Conservation (phyloP, 2,888 invertebrate species). For the Trachelus troglodyta region DNA sequence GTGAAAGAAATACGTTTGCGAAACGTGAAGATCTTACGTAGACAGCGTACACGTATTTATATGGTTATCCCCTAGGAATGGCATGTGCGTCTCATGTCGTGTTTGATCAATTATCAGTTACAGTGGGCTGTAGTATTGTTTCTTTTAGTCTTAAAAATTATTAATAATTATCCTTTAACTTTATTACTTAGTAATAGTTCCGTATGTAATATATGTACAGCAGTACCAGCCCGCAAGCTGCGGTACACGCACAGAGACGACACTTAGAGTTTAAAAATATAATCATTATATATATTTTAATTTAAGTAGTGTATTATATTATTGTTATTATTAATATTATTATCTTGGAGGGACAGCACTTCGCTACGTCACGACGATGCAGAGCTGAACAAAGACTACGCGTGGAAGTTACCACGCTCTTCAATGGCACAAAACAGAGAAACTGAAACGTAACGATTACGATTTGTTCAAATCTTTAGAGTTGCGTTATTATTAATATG, state of each 20-base stretch:
- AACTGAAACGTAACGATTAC: not conserved
- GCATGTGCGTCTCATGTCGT: conserved; percentile 42
- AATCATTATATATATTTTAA: conserved; percentile 63
- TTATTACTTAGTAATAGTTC: conserved; percentile 53
- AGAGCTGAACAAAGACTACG: conserved; percentile 62
- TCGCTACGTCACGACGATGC: conserved; percentile 63
- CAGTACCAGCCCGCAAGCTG: conserved; percentile 53
- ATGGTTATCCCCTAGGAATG: conserved; percentile 48
- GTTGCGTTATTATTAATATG: not conserved
- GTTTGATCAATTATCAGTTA: conserved; percentile 34
- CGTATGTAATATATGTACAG: conserved; percentile 60
- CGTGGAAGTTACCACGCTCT: conserved; percentile 63
- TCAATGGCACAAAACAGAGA: conserved; percentile 57
- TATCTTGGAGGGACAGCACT: conserved; percentile 66
- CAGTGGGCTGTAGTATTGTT: conserved; percentile 32
- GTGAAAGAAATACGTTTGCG: conserved; percentile 16
- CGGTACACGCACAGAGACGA: conserved; percentile 62
- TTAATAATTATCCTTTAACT: conserved; percentile 36
- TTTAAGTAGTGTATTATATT: conserved; percentile 47
- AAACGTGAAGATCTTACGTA: conserved; percentile 52
- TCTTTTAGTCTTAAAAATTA: conserved; percentile 34
- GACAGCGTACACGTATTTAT: conserved; percentile 42
- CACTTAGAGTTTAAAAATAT: conserved; percentile 67
- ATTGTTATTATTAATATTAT: conserved; percentile 56
- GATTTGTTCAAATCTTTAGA: not conserved